phyloP scores from a whole-genome alignment of 2,888 invertebrate species.

The Hyposoter dolosus region DNA sequence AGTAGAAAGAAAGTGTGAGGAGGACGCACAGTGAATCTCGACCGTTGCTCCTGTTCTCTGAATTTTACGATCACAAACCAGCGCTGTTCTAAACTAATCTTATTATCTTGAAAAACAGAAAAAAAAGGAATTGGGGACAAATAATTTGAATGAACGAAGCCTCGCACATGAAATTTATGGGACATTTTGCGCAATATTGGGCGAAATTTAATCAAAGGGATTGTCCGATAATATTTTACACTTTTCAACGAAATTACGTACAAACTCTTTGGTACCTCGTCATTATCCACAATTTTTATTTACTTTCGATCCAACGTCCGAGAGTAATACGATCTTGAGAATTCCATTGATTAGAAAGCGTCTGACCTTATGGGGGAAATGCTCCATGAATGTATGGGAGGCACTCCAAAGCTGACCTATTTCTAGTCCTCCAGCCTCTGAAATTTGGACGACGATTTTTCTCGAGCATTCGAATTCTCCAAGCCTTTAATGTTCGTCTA shows the following conservation, averaged over 20 bases:
- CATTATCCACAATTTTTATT: background rate
- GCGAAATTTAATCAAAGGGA: background rate
- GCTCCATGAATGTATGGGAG: background rate
- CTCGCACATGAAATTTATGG: conserved; percentile 7
- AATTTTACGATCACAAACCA: conserved; percentile 77
- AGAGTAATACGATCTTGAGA: background rate
- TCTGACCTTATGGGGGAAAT: conserved; percentile 2
- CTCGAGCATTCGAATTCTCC: background rate
- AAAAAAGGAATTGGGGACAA: background rate
- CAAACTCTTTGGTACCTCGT: background rate
- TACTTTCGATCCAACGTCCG: background rate
- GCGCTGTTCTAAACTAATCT: conserved; percentile 78
- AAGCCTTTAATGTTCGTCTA: background rate
- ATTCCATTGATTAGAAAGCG: background rate
- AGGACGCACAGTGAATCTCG: conserved; percentile 58
- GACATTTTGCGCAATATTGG: background rate
- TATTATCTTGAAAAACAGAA: conserved; percentile 71
- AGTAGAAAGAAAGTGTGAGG: conserved; percentile 22
- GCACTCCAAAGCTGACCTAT: background rate
- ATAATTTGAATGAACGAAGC: conserved; percentile 33
- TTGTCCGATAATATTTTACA: background rate
- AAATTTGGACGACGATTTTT: conserved; percentile 1
- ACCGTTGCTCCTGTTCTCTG: conserved; percentile 72
- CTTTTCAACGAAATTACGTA: background rate
- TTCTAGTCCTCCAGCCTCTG: background rate